A percentile compares a stretch with the other conserved stretches of the same genome.
These are phyloP conservation scores for Hirtodrosophila confusa DNA, from an alignment of 2,888 invertebrate species.

Conservation along the genomic window DNA sequence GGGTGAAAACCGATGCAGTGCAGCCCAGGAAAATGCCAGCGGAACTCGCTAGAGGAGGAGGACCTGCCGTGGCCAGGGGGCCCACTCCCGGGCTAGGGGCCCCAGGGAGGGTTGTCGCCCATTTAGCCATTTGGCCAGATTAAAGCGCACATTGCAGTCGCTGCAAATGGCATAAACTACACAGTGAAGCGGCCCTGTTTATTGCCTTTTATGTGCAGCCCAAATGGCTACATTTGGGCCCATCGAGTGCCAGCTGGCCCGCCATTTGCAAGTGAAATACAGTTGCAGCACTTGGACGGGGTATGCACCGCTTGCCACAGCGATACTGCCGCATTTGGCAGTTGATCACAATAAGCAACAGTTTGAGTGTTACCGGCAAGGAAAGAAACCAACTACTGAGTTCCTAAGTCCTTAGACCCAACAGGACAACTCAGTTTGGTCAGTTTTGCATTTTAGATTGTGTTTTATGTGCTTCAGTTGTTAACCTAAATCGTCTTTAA, in stretches of 20 bases:
- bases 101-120: slow-evolving; percentile 11
- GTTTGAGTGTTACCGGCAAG: slow-evolving; percentile 31
- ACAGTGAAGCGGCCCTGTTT: slow-evolving; percentile 57
- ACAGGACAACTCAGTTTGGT: too few relatives aligned
- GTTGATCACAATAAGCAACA: slow-evolving; percentile 42
- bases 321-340: slow-evolving; percentile 1
- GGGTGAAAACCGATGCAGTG: slow-evolving; percentile 15
- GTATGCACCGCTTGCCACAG: slow-evolving; percentile 3
- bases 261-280: slow-evolving; percentile 37
- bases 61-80: too few relatives aligned
- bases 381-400: slow-evolving; percentile 7
- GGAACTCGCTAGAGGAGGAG: too few relatives aligned
- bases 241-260: slow-evolving; percentile 7
- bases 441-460: too few relatives aligned
- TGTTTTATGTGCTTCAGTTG: too few relatives aligned
- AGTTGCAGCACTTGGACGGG: slow-evolving; percentile 12
- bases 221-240: slow-evolving; percentile 67
- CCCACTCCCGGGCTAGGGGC: not conserved
- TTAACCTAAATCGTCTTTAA: too few relatives aligned
- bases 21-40: not conserved
- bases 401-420: too few relatives aligned
- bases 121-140: slow-evolving; percentile 53
- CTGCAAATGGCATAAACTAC: slow-evolving; percentile 66
- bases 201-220: slow-evolving; percentile 71
- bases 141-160: slow-evolving; percentile 54